These are phyloP conservation scores for Pangasius sanitwongsei DNA, from an alignment of 2,797 vertebrate genomes.

Conservation along the genomic window DNA sequence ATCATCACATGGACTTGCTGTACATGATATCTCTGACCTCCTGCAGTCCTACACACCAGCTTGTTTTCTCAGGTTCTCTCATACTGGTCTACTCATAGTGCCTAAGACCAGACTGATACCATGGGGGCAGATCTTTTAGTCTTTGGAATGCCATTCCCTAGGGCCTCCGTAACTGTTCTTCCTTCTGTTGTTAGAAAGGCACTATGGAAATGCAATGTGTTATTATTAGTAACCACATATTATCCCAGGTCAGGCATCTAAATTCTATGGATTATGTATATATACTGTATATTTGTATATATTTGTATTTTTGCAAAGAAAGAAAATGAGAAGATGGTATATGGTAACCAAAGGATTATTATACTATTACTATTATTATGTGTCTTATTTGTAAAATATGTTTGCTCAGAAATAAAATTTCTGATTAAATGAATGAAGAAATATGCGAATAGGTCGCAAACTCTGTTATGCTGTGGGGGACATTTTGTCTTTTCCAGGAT, in stretches of 20 bases:
- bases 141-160: no score
- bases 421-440: neutral
- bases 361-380: no score
- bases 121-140: neutral
- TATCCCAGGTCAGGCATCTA: neutral
- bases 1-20: neutral
- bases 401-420: no score
- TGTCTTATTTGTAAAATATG: no score
- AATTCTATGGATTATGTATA: neutral
- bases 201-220: neutral
- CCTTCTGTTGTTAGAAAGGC: neutral
- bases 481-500: neutral
- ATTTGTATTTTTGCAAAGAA: neutral
- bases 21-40: neutral
- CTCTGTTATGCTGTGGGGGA: neutral
- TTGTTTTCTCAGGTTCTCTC: neutral
- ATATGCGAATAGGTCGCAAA: neutral
- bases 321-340: neutral
- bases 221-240: neutral
- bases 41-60: neutral
- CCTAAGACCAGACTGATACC: neutral
- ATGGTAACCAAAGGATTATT: no score
- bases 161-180: neutral
- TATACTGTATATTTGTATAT: no score
- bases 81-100: neutral